Evolutionary conservation across 2,113 vertebrate genomes (phyloP).

Genomic region (Xiphophorus maculatus): DNA sequence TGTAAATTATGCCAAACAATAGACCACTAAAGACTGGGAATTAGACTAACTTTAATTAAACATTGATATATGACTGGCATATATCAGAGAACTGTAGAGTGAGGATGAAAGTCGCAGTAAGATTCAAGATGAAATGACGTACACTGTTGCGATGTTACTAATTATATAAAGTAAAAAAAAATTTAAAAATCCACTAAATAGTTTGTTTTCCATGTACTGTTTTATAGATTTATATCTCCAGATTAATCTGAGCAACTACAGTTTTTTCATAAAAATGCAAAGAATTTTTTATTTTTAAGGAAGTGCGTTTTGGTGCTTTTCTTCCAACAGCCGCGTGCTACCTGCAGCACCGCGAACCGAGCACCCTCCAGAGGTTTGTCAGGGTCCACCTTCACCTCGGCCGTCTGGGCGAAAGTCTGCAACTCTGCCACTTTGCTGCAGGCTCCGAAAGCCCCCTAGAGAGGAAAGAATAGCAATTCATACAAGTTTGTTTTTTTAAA

Average conservation of each 20-base stretch:
- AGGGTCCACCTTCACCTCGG: slow-evolving; percentile 93
- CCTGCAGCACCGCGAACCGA: slow-evolving; percentile 89
- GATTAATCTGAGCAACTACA: not conserved
- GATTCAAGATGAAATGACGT: not conserved
- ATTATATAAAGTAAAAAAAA: not conserved
- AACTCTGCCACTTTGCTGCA: slow-evolving; percentile 80
- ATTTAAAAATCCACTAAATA: not conserved
- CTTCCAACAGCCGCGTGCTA: slow-evolving; percentile 63
- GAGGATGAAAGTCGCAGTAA: not conserved
- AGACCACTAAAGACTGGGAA: not conserved
- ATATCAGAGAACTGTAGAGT: not conserved
- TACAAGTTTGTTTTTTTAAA: not conserved
- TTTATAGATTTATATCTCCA: not conserved
- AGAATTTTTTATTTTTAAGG: too few relatives aligned
- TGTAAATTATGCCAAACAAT: slow-evolving; percentile 53
- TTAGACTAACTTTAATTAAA: not conserved
- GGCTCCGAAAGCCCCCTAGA: slow-evolving; percentile 85
- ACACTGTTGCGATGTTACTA: slow-evolving; percentile 1
- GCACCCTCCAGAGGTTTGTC: slow-evolving; percentile 94
- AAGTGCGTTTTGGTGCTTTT: not conserved
- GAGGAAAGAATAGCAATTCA: slow-evolving; percentile 27
- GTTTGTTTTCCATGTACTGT: not conserved
- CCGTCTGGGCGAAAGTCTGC: slow-evolving; percentile 77
- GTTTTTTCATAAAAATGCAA: too few relatives aligned
- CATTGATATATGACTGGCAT: not conserved